Base-by-base conservation (phyloP, 2,797 vertebrate species). In the Tinamus major region DNA sequence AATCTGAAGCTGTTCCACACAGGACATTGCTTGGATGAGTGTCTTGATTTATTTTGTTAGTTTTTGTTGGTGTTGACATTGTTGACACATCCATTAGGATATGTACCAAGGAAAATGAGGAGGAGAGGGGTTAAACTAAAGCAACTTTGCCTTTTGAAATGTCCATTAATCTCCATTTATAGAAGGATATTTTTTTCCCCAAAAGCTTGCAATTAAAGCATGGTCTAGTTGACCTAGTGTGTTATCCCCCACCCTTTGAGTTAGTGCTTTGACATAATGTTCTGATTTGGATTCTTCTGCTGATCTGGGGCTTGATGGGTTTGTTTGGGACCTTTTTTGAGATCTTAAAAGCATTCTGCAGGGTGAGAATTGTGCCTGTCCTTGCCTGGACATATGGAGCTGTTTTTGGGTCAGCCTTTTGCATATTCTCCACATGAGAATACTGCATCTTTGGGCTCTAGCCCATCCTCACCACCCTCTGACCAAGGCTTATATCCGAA, bases 41-140 rank as follows among this genome's bases (percentile, higher is more conserved):
- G 16, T 65, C 72, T 83, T 0, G 0, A 65, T 94, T 87, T 91
- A 2, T 90, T 92, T 72, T 82, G 3, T 79, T 90, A 18, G 49
- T 1, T 90, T 87, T 82, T 87, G 72, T 80, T 94, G 27, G 31
- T 21, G 92, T 91, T 92, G 64, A 67, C 26, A 2, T 89, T 78
- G 74, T 53, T 86, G 87, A 42, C 7, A 31, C 55, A 27, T 86
- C 81, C 61, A 74, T 95, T 37, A 94, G 78, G 70, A 91, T 67
- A 63, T 46, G 58, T 86, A 87, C 70, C 84, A 89, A 92, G 88
- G 70, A 90, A 90, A 93, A 86, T 61, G 74, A 0, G 63, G 74
- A 87, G 77, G 31, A 65, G 79, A 92, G n/a, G 81, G 81, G 55
- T 95, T 89, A 88, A 56, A 35, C 88, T 90, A 84, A 92, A 86